Conservation (phyloP, 2,797 vertebrate genomes). For the Phoeniculus purpureus region DNA sequence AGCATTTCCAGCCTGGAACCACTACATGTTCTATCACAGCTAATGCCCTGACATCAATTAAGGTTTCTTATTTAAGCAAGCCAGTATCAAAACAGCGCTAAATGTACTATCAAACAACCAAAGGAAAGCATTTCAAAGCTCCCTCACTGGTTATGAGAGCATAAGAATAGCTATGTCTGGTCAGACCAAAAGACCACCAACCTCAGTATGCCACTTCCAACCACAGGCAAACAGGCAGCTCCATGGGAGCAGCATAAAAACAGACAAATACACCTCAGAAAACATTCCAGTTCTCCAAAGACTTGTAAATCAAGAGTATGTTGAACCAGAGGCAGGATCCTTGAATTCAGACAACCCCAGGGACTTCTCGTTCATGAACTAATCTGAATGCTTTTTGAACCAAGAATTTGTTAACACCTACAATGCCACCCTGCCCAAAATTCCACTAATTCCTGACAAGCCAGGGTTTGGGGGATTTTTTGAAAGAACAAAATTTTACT, state of each 20-base stretch:
- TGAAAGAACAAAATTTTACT: neutral
- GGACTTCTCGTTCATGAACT: neutral
- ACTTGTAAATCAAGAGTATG: neutral
- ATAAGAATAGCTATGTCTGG: neutral
- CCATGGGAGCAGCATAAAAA: neutral
- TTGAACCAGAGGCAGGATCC: neutral
- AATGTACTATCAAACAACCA: neutral
- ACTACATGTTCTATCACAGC: neutral
- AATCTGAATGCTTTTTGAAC: neutral
- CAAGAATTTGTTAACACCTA: neutral
- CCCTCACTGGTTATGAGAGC: neutral
- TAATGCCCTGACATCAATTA: neutral
- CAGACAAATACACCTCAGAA: neutral
- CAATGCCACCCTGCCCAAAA: neutral
- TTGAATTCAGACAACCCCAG: neutral
- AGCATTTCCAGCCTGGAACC: neutral
- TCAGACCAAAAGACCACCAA: neutral
- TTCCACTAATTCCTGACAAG: neutral
- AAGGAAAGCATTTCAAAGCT: neutral
- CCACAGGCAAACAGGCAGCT: neutral
- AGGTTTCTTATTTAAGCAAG: neutral
- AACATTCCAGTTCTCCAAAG: neutral
- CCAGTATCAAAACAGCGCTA: neutral
- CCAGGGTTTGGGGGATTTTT: fast-evolving
- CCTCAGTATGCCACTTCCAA: neutral